Percentiles rank a stretch among this genome's conserved stretches.
phyloP scores from a whole-genome alignment of 2,888 invertebrate genomes.

The Drosophila siamana region DNA sequence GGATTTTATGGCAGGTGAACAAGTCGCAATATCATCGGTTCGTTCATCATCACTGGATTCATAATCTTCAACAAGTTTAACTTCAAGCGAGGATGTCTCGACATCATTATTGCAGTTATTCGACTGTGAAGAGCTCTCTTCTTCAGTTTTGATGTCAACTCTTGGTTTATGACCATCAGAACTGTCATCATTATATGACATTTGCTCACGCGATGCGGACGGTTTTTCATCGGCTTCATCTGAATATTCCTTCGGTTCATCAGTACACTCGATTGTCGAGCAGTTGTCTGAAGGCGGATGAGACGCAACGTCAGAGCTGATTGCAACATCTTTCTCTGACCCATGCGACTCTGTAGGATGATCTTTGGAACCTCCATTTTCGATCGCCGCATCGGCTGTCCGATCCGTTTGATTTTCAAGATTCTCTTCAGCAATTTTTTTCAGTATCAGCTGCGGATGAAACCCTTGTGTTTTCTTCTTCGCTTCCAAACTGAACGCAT shows the following conservation, averaged over 20 bases:
- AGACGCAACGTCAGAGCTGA: constrained; percentile 5
- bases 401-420: neutral
- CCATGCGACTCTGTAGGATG: neutral
- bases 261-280: constrained; percentile 4
- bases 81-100: constrained; percentile 7
- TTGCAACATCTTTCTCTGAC: neutral
- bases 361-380: constrained; percentile 35
- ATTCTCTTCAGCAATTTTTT: constrained; percentile 4
- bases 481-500: constrained; percentile 47
- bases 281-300: neutral
- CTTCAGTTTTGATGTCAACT: constrained; percentile 16
- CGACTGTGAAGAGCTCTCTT: neutral
- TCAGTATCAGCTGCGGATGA: constrained; percentile 2
- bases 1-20: constrained; percentile 4
- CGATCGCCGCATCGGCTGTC: neutral
- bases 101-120: constrained; percentile 8
- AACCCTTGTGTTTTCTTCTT: constrained; percentile 37
- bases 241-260: neutral
- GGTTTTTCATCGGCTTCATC: constrained; percentile 20
- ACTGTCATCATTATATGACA: neutral
- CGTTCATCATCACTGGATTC: constrained; percentile 14
- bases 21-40: neutral
- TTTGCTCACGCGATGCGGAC: constrained; percentile 11
- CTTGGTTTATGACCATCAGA: neutral
- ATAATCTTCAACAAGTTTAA: constrained; percentile 32